Evolutionary conservation across 1,140 invertebrate species (phyloP), one percentile per base, ranked within the genome.

Genomic region (Sipha flava): DNA sequence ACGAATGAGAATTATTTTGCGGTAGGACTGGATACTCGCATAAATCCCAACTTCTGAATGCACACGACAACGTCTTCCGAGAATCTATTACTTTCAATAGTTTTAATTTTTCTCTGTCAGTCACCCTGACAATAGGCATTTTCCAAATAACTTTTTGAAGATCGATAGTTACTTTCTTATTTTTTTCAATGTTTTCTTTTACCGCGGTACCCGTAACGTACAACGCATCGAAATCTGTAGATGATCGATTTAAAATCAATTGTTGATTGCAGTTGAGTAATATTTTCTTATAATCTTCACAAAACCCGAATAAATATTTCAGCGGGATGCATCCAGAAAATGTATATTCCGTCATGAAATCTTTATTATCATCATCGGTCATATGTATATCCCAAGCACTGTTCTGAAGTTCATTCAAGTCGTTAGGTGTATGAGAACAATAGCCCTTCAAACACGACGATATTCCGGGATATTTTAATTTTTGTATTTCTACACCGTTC

Each of bases 261-360:
- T 87, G 85, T 82, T 87, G 86, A 82, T 86, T 85, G 10, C 82
- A 83, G 81, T 87, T 87, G 9, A 86, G 64, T 26, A 87, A 82
- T 54, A 88, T 84, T 83, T 85, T 85, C 68, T 83, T 82, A 83
- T 86, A 88, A 82, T 87, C 86, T 83, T 88, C 85, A 66, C 85
- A 85, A 82, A 87, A 87, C 18, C 86, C 85, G 1, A 86, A 80
- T 1, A 87, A 52, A 54, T 84, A 80, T 59, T 82, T 84, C n/a
- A 87, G 66, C 9, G 86, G 86, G 57, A 88, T 83, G 31, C 82
- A 82, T 37, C 84, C 82, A 77, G 85, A 83, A 79, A 86, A 87
- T 21, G 34, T n/a, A 7, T 34, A 3, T 21, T n/a, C 1, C n/a
- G 2, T 21, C 64, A 82, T 82, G 43, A 62, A 52, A 40, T 49